Percentiles rank a stretch among this genome's conserved stretches.
These are phyloP conservation scores for Nothura maculosa DNA, from an alignment of 2,797 vertebrate genomes.

Conservation along the genomic window DNA sequence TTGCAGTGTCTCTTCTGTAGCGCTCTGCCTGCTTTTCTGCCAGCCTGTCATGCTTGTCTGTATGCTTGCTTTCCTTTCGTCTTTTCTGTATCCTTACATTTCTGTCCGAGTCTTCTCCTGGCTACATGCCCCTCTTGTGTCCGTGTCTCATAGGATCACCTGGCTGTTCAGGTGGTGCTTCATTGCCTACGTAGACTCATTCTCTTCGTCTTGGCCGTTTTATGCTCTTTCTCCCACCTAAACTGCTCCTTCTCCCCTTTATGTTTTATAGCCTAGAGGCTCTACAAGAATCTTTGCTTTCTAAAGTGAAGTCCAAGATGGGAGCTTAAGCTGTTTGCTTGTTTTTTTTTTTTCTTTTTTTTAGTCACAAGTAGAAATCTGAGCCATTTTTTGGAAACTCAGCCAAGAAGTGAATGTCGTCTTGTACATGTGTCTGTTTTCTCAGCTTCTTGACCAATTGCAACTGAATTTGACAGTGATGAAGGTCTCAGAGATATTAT, in stretches of 20 bases:
- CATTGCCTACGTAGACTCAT: neutral
- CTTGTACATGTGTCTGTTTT: neutral
- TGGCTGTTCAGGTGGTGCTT: neutral
- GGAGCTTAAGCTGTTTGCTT: neutral
- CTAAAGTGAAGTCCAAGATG: neutral
- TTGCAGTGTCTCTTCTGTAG: neutral
- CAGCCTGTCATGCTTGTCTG: neutral
- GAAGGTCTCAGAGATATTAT: constrained; percentile 38
- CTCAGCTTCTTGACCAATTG: constrained; percentile 35
- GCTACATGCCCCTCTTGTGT: neutral
- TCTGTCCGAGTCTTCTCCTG: neutral
- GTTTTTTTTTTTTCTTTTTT: neutral
- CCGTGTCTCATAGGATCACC: neutral
- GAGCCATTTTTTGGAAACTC: neutral
- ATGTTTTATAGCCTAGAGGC: neutral
- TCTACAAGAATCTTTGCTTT: neutral
- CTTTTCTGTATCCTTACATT: neutral
- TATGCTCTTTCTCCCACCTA: neutral
- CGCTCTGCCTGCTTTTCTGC: neutral
- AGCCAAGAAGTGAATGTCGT: neutral
- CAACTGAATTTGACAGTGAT: constrained; percentile 50
- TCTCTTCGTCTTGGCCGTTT: neutral
- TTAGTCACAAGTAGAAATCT: neutral
- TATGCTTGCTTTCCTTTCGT: neutral
- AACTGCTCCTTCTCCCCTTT: neutral